Base-by-base conservation (phyloP, 2,797 vertebrate species). In the Helostoma temminkii region DNA sequence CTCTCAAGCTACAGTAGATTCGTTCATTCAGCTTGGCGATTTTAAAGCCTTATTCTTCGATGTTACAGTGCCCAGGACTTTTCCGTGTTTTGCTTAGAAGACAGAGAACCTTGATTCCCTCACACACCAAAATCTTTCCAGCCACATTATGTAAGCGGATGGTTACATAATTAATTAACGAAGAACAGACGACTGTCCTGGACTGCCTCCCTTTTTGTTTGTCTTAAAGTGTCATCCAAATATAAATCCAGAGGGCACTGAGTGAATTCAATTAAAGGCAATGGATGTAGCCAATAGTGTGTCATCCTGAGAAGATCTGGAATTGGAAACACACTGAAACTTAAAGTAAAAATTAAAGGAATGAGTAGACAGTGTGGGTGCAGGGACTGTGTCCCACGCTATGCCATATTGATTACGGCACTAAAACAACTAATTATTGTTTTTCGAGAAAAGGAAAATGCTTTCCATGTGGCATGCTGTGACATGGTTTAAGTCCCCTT, bases 111-210 rank as follows among this genome's bases (percentile, higher is more conserved):
- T 34, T 18, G 12, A 60, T 30, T 45, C 32, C 19, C 22, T 69
- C 52, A 41, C 9, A 32, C 9, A 3, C 24, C 25, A 6, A 9
- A 50, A 14, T 47, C 58, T 26, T 55, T 73, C 53, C 56, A 71
- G 72, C 43, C 16, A 2, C 26, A 19, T 78, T 78, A 58, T 36
- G 9, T 52, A 78, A 85, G 50, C 18, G 47, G 68, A 61, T 41
- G 15, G 65, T 90, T 78, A 71, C 5, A 16, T 79, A 69, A 89
- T 65, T 78, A 82, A 85, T 79, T 78, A 76, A 69, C 3, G 1
- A 55, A 64, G 39, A 76, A 24, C 66, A 83, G 76, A 47, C 22
- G 7, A 22, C 25, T 4, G 4, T 1, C 19, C 71, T 69, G 67
- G 50, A 78, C 52, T 4, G 43, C 37, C 56, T 69, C 57, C 58